These are phyloP conservation scores for Sebastolobus altivelis DNA, from an alignment of 2,797 vertebrate species.

Conservation along the genomic window DNA sequence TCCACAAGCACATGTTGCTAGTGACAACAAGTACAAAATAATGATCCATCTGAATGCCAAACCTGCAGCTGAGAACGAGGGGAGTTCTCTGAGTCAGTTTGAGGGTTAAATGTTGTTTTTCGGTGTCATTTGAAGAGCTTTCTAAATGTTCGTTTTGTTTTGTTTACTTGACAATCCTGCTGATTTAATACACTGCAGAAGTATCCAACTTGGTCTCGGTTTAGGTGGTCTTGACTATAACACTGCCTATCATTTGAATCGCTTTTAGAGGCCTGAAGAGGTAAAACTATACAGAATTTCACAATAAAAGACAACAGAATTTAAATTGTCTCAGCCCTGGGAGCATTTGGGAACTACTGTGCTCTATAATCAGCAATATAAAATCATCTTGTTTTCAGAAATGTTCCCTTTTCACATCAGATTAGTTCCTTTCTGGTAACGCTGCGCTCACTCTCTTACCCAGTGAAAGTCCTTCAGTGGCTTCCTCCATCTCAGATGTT, in stretches of 20 bases:
- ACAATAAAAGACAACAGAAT: background rate
- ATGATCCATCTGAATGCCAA: background rate
- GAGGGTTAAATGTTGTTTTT: background rate
- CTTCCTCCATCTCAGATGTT: background rate
- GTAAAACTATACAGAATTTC: background rate
- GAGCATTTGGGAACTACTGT: background rate
- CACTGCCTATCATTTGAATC: too few relatives aligned
- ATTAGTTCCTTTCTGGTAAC: background rate
- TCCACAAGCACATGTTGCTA: background rate
- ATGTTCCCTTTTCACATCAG: background rate
- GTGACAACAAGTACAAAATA: background rate
- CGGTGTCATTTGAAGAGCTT: background rate
- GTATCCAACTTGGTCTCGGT: too few relatives aligned
- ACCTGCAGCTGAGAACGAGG: background rate
- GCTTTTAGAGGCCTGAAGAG: too few relatives aligned
- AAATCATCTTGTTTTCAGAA: background rate
- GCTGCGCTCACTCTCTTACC: conserved; percentile 45
- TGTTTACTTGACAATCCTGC: background rate
- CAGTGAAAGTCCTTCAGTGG: conserved; percentile 9
- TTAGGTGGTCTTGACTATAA: too few relatives aligned
- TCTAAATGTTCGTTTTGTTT: background rate
- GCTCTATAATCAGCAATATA: background rate
- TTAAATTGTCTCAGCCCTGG: background rate
- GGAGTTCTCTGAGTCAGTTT: background rate
- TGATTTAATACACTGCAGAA: background rate